phyloP scores from a whole-genome alignment of 2,113 vertebrate genomes.

The Apteryx owenii region DNA sequence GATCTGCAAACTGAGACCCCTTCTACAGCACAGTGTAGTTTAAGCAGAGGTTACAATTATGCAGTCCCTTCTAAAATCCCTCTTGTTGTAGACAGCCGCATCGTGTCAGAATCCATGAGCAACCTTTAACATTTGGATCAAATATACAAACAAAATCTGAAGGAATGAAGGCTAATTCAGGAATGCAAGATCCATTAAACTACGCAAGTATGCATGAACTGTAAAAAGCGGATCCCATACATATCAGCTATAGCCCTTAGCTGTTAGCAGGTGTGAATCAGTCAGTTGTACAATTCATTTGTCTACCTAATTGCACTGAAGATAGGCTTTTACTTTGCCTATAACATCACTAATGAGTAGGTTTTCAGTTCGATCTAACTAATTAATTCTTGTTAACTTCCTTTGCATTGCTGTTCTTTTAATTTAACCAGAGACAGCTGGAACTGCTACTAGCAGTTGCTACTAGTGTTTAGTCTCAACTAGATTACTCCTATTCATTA shows the following conservation, averaged over 20 bases:
- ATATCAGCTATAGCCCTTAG: slow-evolving; percentile 80
- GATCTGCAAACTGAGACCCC: slow-evolving; percentile 8
- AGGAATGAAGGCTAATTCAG: slow-evolving; percentile 78
- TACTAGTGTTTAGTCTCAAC: slow-evolving; percentile 84
- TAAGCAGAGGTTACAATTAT: not conserved
- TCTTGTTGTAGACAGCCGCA: not conserved
- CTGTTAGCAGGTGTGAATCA: slow-evolving; percentile 89
- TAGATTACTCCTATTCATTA: slow-evolving; percentile 88
- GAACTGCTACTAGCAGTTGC: slow-evolving; percentile 53
- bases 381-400: slow-evolving; percentile 93
- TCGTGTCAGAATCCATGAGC: slow-evolving; percentile 7
- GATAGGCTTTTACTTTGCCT: slow-evolving; percentile 89
- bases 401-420: slow-evolving; percentile 86
- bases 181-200: slow-evolving; percentile 85
- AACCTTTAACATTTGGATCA: slow-evolving; percentile 69
- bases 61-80: not conserved
- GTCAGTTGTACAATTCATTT: slow-evolving; percentile 91
- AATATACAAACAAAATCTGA: slow-evolving; percentile 70
- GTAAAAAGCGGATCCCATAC: slow-evolving; percentile 84
- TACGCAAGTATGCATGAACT: slow-evolving; percentile 88
- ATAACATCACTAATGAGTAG: slow-evolving; percentile 91
- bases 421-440: slow-evolving; percentile 85
- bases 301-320: slow-evolving; percentile 92
- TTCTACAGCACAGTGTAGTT: not conserved
- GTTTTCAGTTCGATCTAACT: slow-evolving; percentile 87